These are phyloP conservation scores for Synanthedon tipuliformis DNA, from an alignment of 2,888 invertebrate species.

Conservation along the genomic window DNA sequence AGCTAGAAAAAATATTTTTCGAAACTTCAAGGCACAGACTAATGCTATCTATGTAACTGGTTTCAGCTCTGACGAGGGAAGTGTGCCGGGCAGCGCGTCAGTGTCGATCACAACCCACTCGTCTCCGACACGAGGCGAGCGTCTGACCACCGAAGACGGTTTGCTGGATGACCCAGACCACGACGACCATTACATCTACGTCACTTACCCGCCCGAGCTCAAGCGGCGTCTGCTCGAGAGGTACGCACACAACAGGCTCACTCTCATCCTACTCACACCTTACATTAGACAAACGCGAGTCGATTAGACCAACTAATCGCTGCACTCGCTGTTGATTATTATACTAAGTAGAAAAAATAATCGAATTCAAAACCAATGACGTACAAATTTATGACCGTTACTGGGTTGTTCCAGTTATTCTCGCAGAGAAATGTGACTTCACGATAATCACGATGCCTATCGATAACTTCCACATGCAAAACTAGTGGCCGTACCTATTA, in stretches of 20 bases:
- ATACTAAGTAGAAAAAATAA: no score
- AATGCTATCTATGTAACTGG: not conserved
- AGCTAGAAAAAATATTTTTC: no score
- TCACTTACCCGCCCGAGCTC: slow-evolving; percentile 87
- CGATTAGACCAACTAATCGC: slow-evolving; percentile 13
- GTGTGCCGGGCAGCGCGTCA: slow-evolving; percentile 74
- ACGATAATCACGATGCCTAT: no score
- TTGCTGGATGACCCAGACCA: slow-evolving; percentile 60
- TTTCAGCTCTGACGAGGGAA: slow-evolving; percentile 76
- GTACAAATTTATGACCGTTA: no score
- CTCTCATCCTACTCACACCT: slow-evolving; percentile 48
- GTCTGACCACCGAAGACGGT: slow-evolving; percentile 50
- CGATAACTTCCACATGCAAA: no score
- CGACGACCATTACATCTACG: slow-evolving; percentile 87
- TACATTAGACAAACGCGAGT: slow-evolving; percentile 49
- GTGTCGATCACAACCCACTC: slow-evolving; percentile 76
- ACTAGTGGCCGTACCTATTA: no score
- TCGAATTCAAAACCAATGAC: no score
- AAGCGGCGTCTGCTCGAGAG: slow-evolving; percentile 86
- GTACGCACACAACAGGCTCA: slow-evolving; percentile 63
- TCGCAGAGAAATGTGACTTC: no score
- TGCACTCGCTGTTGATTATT: no score
- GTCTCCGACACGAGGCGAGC: slow-evolving; percentile 71
- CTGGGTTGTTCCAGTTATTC: no score
- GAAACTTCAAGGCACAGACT: not conserved